These are phyloP conservation scores for Cerceris rybyensis DNA, from an alignment of 2,888 invertebrate genomes.

Conservation along the genomic window DNA sequence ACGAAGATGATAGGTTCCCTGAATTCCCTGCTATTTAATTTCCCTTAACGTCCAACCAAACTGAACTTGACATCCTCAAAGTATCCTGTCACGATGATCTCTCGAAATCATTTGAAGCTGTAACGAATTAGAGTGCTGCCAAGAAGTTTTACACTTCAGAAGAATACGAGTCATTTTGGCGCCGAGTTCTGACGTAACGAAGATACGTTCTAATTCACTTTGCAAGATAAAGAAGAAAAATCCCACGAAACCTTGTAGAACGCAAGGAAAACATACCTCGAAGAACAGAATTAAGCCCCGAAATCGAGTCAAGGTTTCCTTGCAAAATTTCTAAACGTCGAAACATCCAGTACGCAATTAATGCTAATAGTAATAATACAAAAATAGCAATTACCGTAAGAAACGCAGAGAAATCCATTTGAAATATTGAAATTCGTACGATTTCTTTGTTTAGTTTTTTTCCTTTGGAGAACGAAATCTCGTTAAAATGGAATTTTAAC, in stretches of 20 bases:
- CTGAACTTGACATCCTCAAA: not conserved
- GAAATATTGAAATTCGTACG: too few relatives aligned
- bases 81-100: conserved; percentile 19
- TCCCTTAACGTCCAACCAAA: not conserved
- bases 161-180: conserved; percentile 22
- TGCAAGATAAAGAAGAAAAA: not conserved
- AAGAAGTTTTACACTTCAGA: conserved; percentile 22
- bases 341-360: not conserved
- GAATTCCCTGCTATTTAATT: not conserved
- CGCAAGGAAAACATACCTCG: not conserved
- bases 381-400: conserved; percentile 1
- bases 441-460: not conserved
- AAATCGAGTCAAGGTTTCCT: conserved; percentile 26
- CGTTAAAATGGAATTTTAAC: not conserved
- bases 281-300: conserved; percentile 13
- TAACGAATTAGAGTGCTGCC: conserved; percentile 33
- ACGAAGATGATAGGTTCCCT: too few relatives aligned
- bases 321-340: conserved; percentile 5
- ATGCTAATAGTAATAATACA: not conserved
- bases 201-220: conserved; percentile 16
- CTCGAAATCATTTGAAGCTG: conserved; percentile 22
- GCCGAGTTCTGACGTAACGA: conserved; percentile 14
- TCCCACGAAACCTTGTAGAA: not conserved
- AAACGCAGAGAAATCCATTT: too few relatives aligned
- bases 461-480: not conserved